Conservation (phyloP, 1,140 invertebrate genomes). For the Ostrea edulis region DNA sequence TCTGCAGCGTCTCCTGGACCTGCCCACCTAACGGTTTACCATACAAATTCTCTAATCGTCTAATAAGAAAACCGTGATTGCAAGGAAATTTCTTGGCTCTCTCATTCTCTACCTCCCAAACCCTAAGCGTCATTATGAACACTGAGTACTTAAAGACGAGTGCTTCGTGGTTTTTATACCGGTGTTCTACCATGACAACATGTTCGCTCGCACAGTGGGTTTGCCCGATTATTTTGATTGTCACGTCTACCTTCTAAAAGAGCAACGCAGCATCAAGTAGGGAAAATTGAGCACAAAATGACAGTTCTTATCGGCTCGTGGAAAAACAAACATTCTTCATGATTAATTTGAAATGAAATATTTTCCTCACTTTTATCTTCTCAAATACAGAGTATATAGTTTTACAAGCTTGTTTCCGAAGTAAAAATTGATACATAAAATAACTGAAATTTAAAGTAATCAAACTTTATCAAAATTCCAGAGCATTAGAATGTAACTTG, state of each 20-base stretch:
- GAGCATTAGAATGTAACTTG: no score
- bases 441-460: no score
- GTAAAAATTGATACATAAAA: no score
- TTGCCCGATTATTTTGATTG: neutral
- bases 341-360: no score
- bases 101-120: constrained; percentile 21
- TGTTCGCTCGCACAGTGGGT: neutral
- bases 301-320: neutral
- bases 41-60: constrained; percentile 12
- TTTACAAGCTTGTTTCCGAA: no score
- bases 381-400: no score
- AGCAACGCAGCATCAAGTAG: neutral
- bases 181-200: constrained; percentile 14
- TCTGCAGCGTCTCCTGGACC: neutral
- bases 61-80: neutral
- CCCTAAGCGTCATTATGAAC: constrained; percentile 7
- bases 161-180: neutral
- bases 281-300: neutral
- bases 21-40: constrained; percentile 24
- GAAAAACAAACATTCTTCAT: no score
- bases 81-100: neutral
- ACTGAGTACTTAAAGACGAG: neutral
- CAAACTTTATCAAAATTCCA: no score
- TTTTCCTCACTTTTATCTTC: no score
- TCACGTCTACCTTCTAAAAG: neutral